Base-by-base conservation (phyloP, 2,888 invertebrate genomes). In the Cepaea hortensis region DNA sequence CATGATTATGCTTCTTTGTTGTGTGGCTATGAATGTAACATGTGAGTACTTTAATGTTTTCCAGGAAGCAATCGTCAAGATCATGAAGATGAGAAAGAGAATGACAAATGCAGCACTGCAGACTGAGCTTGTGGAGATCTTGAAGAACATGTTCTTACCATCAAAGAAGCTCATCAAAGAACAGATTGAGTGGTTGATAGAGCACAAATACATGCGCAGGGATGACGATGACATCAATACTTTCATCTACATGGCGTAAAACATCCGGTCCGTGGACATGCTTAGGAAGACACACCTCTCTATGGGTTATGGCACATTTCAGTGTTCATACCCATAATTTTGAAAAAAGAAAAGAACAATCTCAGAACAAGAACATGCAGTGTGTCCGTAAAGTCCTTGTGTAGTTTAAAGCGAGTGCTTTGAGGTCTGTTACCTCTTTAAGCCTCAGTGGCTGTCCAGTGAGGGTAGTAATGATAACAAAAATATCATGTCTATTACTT, bases 151-250 rank as follows among this genome's bases (percentile, higher is more conserved):
- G 98, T 99, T 99, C 96, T 95, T 99, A 93, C 99, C 99, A 55
- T 98, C 98, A 89, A 98, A 98, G 95, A 99, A 99, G 95, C 98
- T 99, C 97, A 99, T 99, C 92, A 99, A 99, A 95, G 99, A 99
- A 95, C 99, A 99, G 95, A 96, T 99, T 84, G 99, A 99, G 95
- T 99, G 99, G 99, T 96, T 99, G 77, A 99, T 99, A 90, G 99
- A 99, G 95, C 98, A 99, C 95, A 98, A 98, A 95, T 99, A 99
- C 95, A 98, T 99, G 97, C 96, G 96, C 88, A 96, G 99, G 91
- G 98, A 99, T 94, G 98, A 98, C 93, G 97, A 98, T 91, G 98
- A 99, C 95, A 98, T 99, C 94, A 99, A 99, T 95, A 97, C 97
- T 93, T 99, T 99, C 95, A 97, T 98, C 94, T 99, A 99, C 95